Base-by-base conservation (phyloP, 2,113 vertebrate genomes). In the Phainopepla nitens region DNA sequence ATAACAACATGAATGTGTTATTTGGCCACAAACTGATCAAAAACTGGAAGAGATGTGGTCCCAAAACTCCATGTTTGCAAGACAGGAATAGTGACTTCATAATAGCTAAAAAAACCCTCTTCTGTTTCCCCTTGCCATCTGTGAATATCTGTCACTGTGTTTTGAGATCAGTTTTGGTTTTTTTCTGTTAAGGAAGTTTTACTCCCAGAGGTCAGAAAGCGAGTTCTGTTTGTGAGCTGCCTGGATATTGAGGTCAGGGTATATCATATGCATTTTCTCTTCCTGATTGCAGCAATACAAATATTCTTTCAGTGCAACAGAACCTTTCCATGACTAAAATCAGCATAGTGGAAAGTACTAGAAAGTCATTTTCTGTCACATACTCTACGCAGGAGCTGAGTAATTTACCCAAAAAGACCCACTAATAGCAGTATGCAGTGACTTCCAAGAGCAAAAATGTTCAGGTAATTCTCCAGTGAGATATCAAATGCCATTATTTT, bases 401-500 rank as follows among this genome's bases (percentile, higher is more conserved):
- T 81, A 60, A 80, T 86, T 94, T 95, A 61, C 36, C 29, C 53
- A 60, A 82, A 80, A 91, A 24, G 56, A 61, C n/a, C 68, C 9
- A 50, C 11, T 78, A 89, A 83, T 49, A 90, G 60, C 56, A 73
- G 28, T 65, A 62, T 73, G 61, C 58, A 65, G 70, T 2, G 18
- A 69, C 50, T 95, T 94, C 58, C 51, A 89, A 66, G 39, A 89
- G 47, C 60, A 87, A 84, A 93, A 90, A 62, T n/a, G 35, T 84
- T 86, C 87, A 83, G 41, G 70, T 92, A 91, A 73, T 81, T 96
- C 73, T 87, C 41, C 82, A 76, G 5, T 78, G 62, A 78, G 82
- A 24, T 60, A 82, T 62, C 58, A 82, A 93, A 77, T 84, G 54
- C 28, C 61, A 54, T 73, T 87, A 78, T 95, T 93, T 97, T 90